Evolutionary conservation across 2,113 vertebrate species (phyloP).

Genomic region (Syrrhaptes paradoxus): DNA sequence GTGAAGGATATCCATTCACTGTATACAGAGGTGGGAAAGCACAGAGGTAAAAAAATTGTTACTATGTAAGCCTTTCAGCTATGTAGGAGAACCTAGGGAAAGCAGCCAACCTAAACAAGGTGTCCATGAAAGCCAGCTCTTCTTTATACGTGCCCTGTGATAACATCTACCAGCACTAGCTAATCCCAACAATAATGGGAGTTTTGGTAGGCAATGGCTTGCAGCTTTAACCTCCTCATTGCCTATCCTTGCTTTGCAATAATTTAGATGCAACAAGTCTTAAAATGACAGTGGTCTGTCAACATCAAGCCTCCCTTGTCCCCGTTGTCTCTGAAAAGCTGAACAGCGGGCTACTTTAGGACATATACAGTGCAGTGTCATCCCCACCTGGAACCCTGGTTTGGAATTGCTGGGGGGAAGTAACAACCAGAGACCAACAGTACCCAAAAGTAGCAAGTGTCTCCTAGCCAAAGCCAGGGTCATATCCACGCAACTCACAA

Average conservation of each 20-base stretch:
- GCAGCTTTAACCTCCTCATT: not conserved
- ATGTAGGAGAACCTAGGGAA: not conserved
- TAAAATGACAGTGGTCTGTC: not conserved
- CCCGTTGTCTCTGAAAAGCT: not conserved
- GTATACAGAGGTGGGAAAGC: not conserved
- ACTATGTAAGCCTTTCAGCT: not conserved
- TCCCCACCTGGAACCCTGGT: not conserved
- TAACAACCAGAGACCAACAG: not conserved
- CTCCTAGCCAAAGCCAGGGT: not conserved
- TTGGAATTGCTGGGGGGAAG: not conserved
- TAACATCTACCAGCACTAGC: not conserved
- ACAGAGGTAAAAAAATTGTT: not conserved
- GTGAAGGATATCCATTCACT: not conserved
- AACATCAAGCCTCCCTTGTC: not conserved
- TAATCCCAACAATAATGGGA: not conserved
- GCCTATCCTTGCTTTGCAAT: not conserved
- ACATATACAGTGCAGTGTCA: not conserved
- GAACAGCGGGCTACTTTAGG: not conserved
- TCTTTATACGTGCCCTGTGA: not conserved
- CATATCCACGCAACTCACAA: not conserved
- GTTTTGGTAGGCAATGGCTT: not conserved
- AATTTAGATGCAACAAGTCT: not conserved
- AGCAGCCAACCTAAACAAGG: not conserved
- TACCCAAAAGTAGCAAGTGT: not conserved
- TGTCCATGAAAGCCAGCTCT: not conserved